Conservation (phyloP, 2,888 invertebrate genomes). For the Galeruca laticollis region DNA sequence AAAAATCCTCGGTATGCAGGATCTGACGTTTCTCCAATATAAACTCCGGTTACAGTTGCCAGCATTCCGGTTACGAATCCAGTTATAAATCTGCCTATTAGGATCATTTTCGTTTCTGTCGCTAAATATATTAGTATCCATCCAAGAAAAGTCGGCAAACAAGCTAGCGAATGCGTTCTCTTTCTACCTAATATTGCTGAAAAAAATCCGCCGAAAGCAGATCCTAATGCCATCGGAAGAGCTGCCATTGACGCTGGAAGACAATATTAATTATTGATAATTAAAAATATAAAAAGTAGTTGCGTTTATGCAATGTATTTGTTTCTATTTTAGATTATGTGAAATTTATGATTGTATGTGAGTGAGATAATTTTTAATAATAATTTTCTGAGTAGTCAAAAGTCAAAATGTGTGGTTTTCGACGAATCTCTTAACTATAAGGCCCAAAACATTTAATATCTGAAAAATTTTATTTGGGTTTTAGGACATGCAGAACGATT, state of each 20-base stretch:
- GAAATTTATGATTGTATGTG: too few relatives aligned
- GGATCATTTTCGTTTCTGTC: conserved; percentile 70
- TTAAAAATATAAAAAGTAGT: conserved; percentile 19
- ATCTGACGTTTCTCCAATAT: conserved; percentile 65
- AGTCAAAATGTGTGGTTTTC: too few relatives aligned
- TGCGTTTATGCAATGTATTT: too few relatives aligned
- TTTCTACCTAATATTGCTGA: conserved; percentile 75
- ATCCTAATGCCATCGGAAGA: conserved; percentile 75
- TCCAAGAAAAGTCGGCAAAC: conserved; percentile 71
- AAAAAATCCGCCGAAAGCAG: conserved; percentile 71
- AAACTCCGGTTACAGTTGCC: conserved; percentile 63
- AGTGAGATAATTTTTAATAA: too few relatives aligned
- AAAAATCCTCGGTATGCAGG: conserved; percentile 72
- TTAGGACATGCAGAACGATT: too few relatives aligned
- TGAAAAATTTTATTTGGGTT: too few relatives aligned
- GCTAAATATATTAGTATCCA: conserved; percentile 74
- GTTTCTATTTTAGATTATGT: too few relatives aligned
- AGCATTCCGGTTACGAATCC: conserved; percentile 67
- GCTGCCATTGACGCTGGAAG: conserved; percentile 74
- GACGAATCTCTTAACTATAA: too few relatives aligned
- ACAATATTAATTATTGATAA: too few relatives aligned
- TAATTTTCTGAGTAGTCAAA: too few relatives aligned
- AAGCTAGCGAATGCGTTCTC: conserved; percentile 70
- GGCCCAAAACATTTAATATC: too few relatives aligned
- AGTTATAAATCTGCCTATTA: conserved; percentile 59